These are phyloP conservation scores for Chromoteleia sp. DNA, from an alignment of 2,888 invertebrate species.

Conservation along the genomic window DNA sequence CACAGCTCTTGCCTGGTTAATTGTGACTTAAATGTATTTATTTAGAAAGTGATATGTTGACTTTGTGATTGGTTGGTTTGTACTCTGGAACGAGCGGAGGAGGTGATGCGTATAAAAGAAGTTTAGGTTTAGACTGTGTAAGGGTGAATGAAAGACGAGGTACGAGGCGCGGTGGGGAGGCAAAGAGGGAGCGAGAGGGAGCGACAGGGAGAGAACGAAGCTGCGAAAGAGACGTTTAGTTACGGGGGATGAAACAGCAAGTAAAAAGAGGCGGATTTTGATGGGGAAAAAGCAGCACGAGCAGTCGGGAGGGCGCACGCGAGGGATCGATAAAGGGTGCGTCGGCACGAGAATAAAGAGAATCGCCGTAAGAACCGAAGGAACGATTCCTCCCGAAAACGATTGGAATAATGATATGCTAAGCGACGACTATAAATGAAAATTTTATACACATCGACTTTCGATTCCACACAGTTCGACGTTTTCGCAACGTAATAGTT, in stretches of 20 bases:
- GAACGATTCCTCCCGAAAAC: slow-evolving; percentile 74
- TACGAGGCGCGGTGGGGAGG: slow-evolving; percentile 14
- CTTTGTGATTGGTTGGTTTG: slow-evolving; percentile 67
- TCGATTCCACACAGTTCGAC: slow-evolving; percentile 40
- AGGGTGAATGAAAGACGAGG: slow-evolving; percentile 66
- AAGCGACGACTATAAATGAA: slow-evolving; percentile 69
- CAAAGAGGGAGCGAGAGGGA: slow-evolving; percentile 40
- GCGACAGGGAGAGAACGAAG: slow-evolving; percentile 61
- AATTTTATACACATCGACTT: slow-evolving; percentile 67
- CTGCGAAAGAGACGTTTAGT: slow-evolving; percentile 67
- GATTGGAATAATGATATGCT: slow-evolving; percentile 71
- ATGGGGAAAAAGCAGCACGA: slow-evolving; percentile 64
- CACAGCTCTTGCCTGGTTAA: background rate
- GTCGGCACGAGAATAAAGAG: slow-evolving; percentile 79
- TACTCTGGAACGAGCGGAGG: slow-evolving; percentile 39
- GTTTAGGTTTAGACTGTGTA: slow-evolving; percentile 65
- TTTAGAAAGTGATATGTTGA: slow-evolving; percentile 67
- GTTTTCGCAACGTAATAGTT: slow-evolving; percentile 33
- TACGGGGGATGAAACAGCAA: slow-evolving; percentile 66
- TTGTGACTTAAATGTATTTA: slow-evolving; percentile 53
- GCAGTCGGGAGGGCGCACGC: slow-evolving; percentile 71
- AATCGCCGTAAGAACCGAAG: slow-evolving; percentile 72
- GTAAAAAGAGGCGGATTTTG: slow-evolving; percentile 63
- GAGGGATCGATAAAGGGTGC: slow-evolving; percentile 83
- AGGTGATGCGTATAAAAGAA: slow-evolving; percentile 68